These are phyloP conservation scores for Oscheius myriophilus DNA, from an alignment of 2,888 invertebrate species.

Conservation along the genomic window DNA sequence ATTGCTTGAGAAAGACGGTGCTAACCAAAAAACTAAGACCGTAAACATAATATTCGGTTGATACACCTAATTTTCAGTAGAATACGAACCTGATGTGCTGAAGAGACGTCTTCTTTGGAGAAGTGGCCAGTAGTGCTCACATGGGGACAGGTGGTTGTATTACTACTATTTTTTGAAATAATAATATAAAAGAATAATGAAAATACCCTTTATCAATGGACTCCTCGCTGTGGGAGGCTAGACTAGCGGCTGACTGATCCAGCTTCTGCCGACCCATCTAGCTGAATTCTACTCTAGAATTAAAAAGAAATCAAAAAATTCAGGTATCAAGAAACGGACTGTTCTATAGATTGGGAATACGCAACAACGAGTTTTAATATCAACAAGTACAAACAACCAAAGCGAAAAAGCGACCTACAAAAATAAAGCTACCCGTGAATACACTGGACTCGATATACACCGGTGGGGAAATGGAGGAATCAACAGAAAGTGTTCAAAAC, in stretches of 20 bases:
- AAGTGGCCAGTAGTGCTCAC: slow-evolving; percentile 6
- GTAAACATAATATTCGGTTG: too few species aligned
- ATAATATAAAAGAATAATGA: too few species aligned
- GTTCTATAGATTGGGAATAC: neutral
- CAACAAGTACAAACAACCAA: neutral
- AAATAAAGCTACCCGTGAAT: slow-evolving; percentile 9
- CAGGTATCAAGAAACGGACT: neutral
- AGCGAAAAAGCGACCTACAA: neutral
- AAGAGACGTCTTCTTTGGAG: slow-evolving; percentile 6
- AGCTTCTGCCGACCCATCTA: slow-evolving; percentile 14
- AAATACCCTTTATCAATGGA: too few species aligned
- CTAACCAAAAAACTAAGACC: too few species aligned
- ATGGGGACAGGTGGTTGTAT: slow-evolving; percentile 17
- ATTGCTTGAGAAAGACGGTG: too few species aligned
- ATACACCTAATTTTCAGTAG: too few species aligned
- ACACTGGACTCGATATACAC: too few species aligned
- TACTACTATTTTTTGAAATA: neutral
- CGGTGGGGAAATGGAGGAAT: too few species aligned
- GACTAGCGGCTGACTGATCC: too few species aligned
- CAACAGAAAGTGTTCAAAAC: neutral
- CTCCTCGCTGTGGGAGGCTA: too few species aligned
- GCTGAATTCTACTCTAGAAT: neutral
- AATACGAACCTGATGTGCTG: neutral
- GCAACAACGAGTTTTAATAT: neutral
- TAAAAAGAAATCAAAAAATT: neutral